Evolutionary conservation across 1,140 invertebrate genomes (phyloP).

Genomic region (Neodiprion pinetum): DNA sequence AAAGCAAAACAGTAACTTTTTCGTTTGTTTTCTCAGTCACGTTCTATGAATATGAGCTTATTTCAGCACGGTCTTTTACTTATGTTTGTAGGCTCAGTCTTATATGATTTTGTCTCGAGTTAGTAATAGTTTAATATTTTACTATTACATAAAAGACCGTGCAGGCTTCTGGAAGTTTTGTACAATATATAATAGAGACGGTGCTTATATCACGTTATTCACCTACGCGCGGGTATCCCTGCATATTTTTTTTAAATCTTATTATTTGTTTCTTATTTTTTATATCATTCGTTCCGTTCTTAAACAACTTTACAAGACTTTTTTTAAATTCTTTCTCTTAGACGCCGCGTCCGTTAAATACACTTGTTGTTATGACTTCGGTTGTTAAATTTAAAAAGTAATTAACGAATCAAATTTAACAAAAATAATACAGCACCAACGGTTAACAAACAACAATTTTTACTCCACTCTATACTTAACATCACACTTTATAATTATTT

Average conservation of each 20-base stretch:
- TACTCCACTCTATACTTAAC: background rate
- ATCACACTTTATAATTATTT: background rate
- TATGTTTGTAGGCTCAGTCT: constrained; percentile 54
- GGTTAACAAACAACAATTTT: constrained; percentile 3
- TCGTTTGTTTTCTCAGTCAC: background rate
- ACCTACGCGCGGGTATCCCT: constrained; percentile 6
- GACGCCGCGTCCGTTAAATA: background rate
- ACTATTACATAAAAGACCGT: constrained; percentile 1
- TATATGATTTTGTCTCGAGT: constrained; percentile 40
- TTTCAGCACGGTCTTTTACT: constrained; percentile 1
- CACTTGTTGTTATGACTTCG: background rate
- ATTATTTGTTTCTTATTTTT: background rate
- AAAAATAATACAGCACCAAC: constrained; percentile 1
- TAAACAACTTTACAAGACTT: background rate
- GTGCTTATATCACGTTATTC: background rate
- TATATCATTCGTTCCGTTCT: background rate
- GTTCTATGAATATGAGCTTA: background rate
- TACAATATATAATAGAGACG: background rate
- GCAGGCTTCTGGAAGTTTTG: constrained; percentile 1
- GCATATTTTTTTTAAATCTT: background rate
- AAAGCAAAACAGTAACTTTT: background rate
- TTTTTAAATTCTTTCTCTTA: background rate
- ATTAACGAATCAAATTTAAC: background rate
- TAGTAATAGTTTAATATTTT: constrained; percentile 1
- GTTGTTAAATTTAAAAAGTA: background rate